Evolutionary conservation across 1,140 invertebrate genomes (phyloP).

Genomic region (Aethina tumida): DNA sequence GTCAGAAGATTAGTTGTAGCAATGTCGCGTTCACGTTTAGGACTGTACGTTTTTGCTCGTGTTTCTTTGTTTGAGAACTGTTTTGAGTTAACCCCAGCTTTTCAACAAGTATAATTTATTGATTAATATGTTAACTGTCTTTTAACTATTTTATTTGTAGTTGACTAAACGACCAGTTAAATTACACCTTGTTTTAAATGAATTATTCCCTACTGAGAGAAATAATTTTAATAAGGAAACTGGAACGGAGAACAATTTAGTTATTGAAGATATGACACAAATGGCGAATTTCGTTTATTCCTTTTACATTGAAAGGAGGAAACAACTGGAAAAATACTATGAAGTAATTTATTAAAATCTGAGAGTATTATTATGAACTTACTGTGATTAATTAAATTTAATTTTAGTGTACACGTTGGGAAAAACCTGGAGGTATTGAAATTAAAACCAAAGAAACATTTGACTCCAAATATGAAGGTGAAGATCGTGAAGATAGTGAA

Average conservation of each 20-base stretch:
- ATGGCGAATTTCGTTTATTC: slow-evolving; percentile 91
- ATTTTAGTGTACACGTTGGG: too few species aligned
- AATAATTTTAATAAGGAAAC: slow-evolving; percentile 33
- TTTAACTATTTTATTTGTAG: slow-evolving; percentile 26
- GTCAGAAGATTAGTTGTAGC: slow-evolving; percentile 94
- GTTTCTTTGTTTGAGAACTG: slow-evolving; percentile 91
- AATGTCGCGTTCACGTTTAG: slow-evolving; percentile 94
- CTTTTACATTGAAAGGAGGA: slow-evolving; percentile 72
- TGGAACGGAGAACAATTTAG: slow-evolving; percentile 37
- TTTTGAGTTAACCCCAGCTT: slow-evolving; percentile 90
- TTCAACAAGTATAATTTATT: slow-evolving; percentile 60
- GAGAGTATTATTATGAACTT: too few species aligned
- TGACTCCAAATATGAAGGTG: slow-evolving; percentile 36
- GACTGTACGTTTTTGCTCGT: slow-evolving; percentile 92
- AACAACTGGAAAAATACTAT: slow-evolving; percentile 48
- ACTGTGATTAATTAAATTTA: too few species aligned
- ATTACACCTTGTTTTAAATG: slow-evolving; percentile 65
- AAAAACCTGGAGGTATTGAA: slow-evolving; percentile 39
- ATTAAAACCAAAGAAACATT: slow-evolving; percentile 31
- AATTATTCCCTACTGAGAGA: slow-evolving; percentile 66
- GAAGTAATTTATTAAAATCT: slow-evolving; percentile 36
- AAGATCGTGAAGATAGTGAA: slow-evolving; percentile 37
- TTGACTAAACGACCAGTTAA: slow-evolving; percentile 58
- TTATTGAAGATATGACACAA: slow-evolving; percentile 79
- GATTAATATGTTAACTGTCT: slow-evolving; percentile 1